Evolutionary conservation across 2,888 invertebrate species (phyloP).

Genomic region (Mesodorylaimus sp.): DNA sequence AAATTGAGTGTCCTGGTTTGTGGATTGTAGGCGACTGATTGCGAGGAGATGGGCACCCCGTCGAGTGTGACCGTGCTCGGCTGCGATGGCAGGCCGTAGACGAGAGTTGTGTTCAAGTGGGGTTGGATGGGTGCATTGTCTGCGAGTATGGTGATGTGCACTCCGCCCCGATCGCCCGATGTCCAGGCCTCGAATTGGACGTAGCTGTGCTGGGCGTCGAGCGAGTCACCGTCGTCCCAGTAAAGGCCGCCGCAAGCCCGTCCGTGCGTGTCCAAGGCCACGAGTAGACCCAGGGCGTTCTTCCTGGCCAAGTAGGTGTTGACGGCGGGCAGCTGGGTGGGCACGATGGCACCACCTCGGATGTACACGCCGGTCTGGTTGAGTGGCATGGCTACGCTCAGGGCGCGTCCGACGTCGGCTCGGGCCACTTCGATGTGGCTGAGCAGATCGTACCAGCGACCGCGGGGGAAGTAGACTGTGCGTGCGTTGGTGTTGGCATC

Average conservation of each 20-base stretch:
- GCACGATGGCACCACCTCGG: slow-evolving; percentile 22
- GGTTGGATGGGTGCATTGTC: too few species aligned
- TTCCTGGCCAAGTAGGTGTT: slow-evolving; percentile 14
- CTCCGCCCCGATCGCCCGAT: too few species aligned
- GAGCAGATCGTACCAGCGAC: slow-evolving; percentile 19
- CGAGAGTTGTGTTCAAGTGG: too few species aligned
- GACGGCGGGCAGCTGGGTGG: slow-evolving; percentile 20
- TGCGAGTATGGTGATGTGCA: too few species aligned
- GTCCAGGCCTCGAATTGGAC: too few species aligned
- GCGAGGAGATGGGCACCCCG: too few species aligned
- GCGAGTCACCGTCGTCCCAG: slow-evolving; percentile 6
- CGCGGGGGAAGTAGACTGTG: slow-evolving; percentile 23
- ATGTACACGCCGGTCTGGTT: slow-evolving; percentile 23
- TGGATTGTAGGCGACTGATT: too few species aligned
- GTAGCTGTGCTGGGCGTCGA: too few species aligned
- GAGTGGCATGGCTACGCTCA: slow-evolving; percentile 21
- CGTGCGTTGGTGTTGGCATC: background rate
- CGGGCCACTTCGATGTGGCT: background rate
- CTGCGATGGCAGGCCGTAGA: too few species aligned
- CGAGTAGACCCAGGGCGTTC: slow-evolving; percentile 2
- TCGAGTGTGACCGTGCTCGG: too few species aligned
- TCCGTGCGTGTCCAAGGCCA: background rate
- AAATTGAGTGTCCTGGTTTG: too few species aligned
- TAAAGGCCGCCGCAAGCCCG: background rate
- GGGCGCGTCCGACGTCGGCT: background rate